Percentiles rank a stretch among this genome's conserved stretches.
phyloP scores from a whole-genome alignment of 2,113 vertebrate genomes.

The Sceloporus tristichus region DNA sequence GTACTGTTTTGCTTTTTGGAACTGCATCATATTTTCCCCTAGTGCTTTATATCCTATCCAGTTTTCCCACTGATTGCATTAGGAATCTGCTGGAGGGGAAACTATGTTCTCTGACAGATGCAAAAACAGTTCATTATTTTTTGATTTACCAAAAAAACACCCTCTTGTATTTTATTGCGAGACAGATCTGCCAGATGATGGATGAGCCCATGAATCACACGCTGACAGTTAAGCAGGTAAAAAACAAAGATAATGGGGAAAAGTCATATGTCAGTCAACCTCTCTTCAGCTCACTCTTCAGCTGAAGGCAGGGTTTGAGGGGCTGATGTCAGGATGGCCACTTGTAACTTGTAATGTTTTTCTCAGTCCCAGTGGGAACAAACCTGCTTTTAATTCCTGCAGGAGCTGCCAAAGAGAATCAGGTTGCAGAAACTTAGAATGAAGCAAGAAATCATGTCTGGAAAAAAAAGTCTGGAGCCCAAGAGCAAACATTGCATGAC shows the following conservation, averaged over 20 bases:
- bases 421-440: constrained; percentile 9
- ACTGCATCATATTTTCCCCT: neutral
- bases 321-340: neutral
- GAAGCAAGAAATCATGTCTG: neutral
- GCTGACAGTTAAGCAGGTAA: neutral
- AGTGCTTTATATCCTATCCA: neutral
- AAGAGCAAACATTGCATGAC: neutral
- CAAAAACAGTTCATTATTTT: neutral
- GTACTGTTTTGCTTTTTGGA: neutral
- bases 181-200: neutral
- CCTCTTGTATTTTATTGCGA: neutral
- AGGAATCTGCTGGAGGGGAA: neutral
- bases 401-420: constrained; percentile 17
- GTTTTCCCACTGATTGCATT: neutral
- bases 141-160: neutral
- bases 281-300: constrained; percentile 1
- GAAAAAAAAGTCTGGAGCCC: neutral
- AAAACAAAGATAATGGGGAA: constrained; percentile 14
- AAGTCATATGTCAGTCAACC: neutral
- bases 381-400: neutral
- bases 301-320: neutral
- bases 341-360: constrained; percentile 5
- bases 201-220: constrained; percentile 8
- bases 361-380: neutral
- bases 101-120: neutral